phyloP scores from a whole-genome alignment of 2,113 vertebrate genomes.

The Colistium nudipinnis region DNA sequence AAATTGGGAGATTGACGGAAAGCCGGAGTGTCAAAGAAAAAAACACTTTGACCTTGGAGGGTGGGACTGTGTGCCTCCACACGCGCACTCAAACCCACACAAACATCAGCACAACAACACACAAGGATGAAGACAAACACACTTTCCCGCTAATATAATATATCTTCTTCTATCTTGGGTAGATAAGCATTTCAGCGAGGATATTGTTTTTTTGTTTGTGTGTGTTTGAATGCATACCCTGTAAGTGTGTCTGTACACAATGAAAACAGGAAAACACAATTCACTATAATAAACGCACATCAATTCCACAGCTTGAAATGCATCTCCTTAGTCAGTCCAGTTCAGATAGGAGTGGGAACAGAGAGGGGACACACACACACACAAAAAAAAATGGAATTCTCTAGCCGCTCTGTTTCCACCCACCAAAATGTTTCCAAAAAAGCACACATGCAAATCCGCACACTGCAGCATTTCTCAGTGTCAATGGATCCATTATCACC shows the following conservation, averaged over 20 bases:
- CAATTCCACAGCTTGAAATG: constrained; percentile 14
- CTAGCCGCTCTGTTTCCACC: not conserved
- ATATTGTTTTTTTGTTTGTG: constrained; percentile 30
- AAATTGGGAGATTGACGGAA: constrained; percentile 42
- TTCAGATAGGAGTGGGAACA: constrained; percentile 32
- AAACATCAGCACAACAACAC: constrained; percentile 4
- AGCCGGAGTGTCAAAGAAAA: constrained; percentile 9
- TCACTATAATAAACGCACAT: constrained; percentile 43
- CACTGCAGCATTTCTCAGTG: constrained; percentile 69
- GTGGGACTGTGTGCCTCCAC: constrained; percentile 7
- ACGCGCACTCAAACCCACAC: not conserved
- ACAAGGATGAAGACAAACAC: constrained; percentile 30
- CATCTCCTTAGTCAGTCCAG: constrained; percentile 27
- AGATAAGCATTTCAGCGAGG: constrained; percentile 66
- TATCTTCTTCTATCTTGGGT: constrained; percentile 61
- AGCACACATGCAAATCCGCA: constrained; percentile 43
- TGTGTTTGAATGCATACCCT: constrained; percentile 8
- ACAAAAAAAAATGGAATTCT: constrained; percentile 9
- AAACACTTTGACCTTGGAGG: constrained; percentile 55
- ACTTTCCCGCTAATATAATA: constrained; percentile 27
- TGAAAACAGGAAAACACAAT: constrained; percentile 53
- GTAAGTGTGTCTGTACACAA: constrained; percentile 37
- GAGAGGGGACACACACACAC: constrained; percentile 13
- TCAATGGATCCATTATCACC: constrained; percentile 76
- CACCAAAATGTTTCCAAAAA: constrained; percentile 19